A percentile compares a stretch with the other conserved stretches of the same genome.
Evolutionary conservation across 2,797 vertebrate species (phyloP).

Genomic region (Uromys caudimaculatus): DNA sequence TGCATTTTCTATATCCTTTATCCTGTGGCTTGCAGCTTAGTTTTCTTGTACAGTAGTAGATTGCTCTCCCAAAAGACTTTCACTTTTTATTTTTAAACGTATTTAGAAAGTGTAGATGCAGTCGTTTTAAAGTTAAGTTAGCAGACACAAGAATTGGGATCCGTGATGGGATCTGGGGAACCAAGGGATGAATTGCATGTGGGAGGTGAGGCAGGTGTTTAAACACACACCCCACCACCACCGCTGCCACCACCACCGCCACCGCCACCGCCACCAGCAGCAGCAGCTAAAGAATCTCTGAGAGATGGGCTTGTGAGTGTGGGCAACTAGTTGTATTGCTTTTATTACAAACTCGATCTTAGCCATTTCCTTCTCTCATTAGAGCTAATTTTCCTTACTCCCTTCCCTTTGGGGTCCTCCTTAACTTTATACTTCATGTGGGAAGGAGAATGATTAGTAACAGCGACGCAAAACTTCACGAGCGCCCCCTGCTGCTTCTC

Average conservation of each 20-base stretch:
- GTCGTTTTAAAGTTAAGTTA: not conserved
- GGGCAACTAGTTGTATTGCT: not conserved
- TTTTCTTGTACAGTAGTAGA: not conserved
- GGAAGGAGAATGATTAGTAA: not conserved
- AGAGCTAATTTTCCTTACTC: not conserved
- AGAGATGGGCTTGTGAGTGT: not conserved
- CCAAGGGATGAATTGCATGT: not conserved
- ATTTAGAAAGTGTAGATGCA: not conserved
- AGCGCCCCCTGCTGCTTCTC: constrained; percentile 79
- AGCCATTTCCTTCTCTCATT: not conserved
- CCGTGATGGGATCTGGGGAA: no score
- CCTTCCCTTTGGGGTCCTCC: not conserved
- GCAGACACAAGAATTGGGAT: not conserved
- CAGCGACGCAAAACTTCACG: constrained; percentile 55
- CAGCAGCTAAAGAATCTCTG: not conserved
- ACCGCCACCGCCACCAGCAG: no score
- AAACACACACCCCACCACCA: no score
- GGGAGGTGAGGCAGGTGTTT: not conserved
- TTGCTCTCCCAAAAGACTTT: not conserved
- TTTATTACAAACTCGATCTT: constrained; percentile 19
- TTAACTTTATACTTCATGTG: not conserved
- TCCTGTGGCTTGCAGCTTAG: not conserved
- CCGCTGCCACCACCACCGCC: no score
- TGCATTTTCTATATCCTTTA: not conserved
- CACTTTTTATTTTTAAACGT: constrained; percentile 9